phyloP scores from a whole-genome alignment of 2,797 vertebrate genomes.

The Alauda arvensis region DNA sequence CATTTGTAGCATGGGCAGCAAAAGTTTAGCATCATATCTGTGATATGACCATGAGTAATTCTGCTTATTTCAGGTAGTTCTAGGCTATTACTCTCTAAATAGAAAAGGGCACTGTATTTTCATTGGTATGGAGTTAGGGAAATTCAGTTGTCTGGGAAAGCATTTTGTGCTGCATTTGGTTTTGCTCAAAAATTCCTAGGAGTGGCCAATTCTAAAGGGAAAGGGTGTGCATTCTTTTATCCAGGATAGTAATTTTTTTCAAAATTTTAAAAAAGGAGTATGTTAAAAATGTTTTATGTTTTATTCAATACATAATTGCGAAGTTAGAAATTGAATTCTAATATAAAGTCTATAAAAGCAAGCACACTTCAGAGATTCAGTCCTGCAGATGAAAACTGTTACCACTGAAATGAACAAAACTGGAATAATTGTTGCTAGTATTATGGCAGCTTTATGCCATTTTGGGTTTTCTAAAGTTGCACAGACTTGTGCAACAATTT shows the following conservation, averaged over 20 bases:
- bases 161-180: not conserved
- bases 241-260: not conserved
- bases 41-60: not conserved
- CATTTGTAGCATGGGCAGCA: not conserved
- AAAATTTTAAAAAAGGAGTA: not conserved
- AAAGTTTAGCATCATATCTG: not conserved
- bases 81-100: not conserved
- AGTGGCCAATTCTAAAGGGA: not conserved
- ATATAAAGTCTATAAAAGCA: not conserved
- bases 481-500: not conserved
- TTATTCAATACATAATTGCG: not conserved
- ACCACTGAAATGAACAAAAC: not conserved
- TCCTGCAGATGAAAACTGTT: not conserved
- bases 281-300: not conserved
- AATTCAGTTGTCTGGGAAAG: not conserved
- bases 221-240: not conserved
- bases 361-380: not conserved
- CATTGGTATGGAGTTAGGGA: not conserved
- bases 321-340: not conserved
- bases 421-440: not conserved
- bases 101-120: not conserved
- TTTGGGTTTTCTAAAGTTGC: not conserved
- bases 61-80: not conserved
- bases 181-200: not conserved
- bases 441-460: not conserved